Base-by-base conservation (phyloP, 2,797 vertebrate species). In the Centropyge bicolor region DNA sequence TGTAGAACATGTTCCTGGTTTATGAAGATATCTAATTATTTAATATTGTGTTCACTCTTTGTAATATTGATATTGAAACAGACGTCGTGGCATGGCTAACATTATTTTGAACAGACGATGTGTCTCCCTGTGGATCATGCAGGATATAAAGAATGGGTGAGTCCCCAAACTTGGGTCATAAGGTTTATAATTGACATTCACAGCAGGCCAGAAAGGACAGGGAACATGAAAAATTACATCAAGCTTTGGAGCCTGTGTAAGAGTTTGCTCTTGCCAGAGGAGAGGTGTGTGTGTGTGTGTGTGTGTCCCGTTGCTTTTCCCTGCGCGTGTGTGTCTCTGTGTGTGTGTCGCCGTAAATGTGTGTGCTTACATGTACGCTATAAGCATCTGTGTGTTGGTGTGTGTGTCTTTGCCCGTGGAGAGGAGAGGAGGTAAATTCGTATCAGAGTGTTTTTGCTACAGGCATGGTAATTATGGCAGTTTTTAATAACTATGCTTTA, bases 401-500 rank as follows among this genome's bases (percentile, higher is more conserved):
- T 78, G 80, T 76, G 80, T 76, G 84, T 90, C 56, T 88, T 78
- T 90, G 83, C 87, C 89, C 14, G n/a, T 85, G 69, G 82, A 93
- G 89, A 91, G 75, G 76, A 84, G 83, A 88, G 78, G 87, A 92
- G 92, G 90, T 90, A 92, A 89, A 91, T 89, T 92, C 86, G 86
- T 91, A 90, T 92, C 87, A 83, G 80, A 86, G 78, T 91, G 91
- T 93, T 93, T 93, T 91, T 87, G 92, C 92, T 90, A 86, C 84
- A 77, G 91, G 92, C 91, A 48, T 89, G 86, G 89, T 89, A 93
- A 93, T 93, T 92, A 94, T 91, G 90, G 86, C 84, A 82, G 67
- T 89, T 93, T 94, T 93, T 94, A 94, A 94, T 94, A 94, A 94
- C 92, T 88, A 85, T 88, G 89, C 91, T 94, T 93, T 94, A 93